These are phyloP conservation scores for Mastigias papua DNA, from an alignment of 30 jellyfish, hydroid and myxozoan genomes.

Conservation along the genomic window DNA sequence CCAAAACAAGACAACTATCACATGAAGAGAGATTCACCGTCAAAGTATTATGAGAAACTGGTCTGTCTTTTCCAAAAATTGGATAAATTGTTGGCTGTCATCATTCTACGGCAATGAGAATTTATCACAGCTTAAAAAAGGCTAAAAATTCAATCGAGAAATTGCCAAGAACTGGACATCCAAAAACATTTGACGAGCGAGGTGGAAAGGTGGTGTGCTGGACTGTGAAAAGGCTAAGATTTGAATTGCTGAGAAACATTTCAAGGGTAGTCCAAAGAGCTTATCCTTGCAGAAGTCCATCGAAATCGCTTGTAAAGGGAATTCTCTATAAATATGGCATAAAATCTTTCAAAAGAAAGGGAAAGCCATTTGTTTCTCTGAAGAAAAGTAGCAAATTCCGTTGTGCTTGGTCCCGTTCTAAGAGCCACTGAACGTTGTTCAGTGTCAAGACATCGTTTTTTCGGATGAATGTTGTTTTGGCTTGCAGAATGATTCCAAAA, in stretches of 20 bases:
- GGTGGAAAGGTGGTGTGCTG: not conserved
- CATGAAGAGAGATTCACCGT: not conserved
- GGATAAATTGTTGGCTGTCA: not conserved
- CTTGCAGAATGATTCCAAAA: conserved; percentile 3
- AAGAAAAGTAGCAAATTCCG: not conserved
- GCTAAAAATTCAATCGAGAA: not conserved
- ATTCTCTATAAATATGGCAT: not conserved
- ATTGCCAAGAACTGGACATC: not conserved
- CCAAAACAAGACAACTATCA: not conserved
- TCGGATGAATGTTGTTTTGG: conserved; percentile 11
- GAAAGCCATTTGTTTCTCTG: not conserved
- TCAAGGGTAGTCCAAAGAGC: not conserved
- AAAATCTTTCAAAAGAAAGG: not conserved
- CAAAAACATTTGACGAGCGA: not conserved
- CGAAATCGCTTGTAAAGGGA: not conserved
- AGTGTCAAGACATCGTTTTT: conserved; percentile 7
- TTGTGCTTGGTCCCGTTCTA: not conserved
- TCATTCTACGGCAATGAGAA: not conserved
- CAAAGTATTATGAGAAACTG: not conserved
- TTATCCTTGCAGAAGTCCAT: not conserved
- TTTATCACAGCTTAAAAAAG: not conserved
- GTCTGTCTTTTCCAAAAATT: not conserved
- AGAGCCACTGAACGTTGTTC: conserved; percentile 9
- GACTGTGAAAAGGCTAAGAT: not conserved
- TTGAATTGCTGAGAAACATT: not conserved